These are phyloP conservation scores for Cryptosula pallasiana DNA, from an alignment of 2,888 invertebrate species.

Conservation along the genomic window DNA sequence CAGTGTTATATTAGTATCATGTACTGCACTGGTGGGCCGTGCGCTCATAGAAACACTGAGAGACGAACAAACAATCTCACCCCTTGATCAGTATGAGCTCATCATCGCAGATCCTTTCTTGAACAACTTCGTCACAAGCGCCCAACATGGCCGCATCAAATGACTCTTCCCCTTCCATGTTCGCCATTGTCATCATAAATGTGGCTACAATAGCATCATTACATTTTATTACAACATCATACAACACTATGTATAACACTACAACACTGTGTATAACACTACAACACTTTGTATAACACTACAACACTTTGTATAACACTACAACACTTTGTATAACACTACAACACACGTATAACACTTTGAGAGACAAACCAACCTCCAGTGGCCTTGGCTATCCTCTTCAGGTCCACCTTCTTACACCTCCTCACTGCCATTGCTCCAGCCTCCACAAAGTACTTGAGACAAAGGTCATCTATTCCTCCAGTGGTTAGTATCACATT, in stretches of 20 bases:
- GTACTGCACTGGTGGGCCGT: too few species aligned
- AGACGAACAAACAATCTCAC: conserved; percentile 56
- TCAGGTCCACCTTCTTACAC: conserved; percentile 89
- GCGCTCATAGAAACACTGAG: too few species aligned
- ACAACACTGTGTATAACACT: too few species aligned
- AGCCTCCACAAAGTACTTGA: conserved; percentile 96
- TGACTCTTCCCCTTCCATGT: conserved; percentile 96
- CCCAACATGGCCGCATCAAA: conserved; percentile 89
- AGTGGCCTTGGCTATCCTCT: conserved; percentile 96
- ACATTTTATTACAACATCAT: too few species aligned
- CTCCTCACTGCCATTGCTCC: conserved; percentile 96
- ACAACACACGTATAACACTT: not conserved
- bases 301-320: too few species aligned
- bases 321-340: too few species aligned
- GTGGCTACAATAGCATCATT: conserved; percentile 59
- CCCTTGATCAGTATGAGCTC: conserved; percentile 94
- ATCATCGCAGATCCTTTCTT: conserved; percentile 94
- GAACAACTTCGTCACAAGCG: conserved; percentile 72
- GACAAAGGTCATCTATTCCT: conserved; percentile 95
- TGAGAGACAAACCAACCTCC: conserved; percentile 59
- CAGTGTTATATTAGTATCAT: too few species aligned
- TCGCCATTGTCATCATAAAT: conserved; percentile 86
- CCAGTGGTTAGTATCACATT: conserved; percentile 91
- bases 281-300: too few species aligned
- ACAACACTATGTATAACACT: too few species aligned